These are phyloP conservation scores for Sepiola atlantica DNA, from an alignment of 2,888 invertebrate genomes.

Conservation along the genomic window DNA sequence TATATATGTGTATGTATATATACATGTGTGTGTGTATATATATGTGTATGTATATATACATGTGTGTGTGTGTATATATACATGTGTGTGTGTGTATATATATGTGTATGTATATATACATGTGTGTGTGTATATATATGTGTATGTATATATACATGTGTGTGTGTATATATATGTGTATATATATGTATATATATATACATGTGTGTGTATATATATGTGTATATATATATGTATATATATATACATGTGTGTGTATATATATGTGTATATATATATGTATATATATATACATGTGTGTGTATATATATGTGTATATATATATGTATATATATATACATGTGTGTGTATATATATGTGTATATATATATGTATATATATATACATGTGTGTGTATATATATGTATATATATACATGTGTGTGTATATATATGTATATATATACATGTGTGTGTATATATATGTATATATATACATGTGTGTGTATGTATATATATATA, in stretches of 20 bases:
- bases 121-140: not conserved
- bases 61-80: not conserved
- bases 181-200: not conserved
- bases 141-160: not conserved
- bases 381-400: not conserved
- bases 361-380: not conserved
- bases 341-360: not conserved
- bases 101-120: not conserved
- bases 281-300: not conserved
- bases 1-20: not conserved
- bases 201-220: not conserved
- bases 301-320: not conserved
- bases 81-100: not conserved
- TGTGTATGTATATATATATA: not conserved
- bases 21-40: not conserved
- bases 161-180: not conserved
- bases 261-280: not conserved
- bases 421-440: not conserved
- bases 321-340: not conserved
- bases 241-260: not conserved
- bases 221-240: not conserved
- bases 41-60: not conserved
- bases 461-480: not conserved
- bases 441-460: not conserved
- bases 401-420: not conserved